Evolutionary conservation across 2,797 vertebrate species (phyloP), one percentile per base, ranked within the genome.

Genomic region (Sebastes trivittatus): DNA sequence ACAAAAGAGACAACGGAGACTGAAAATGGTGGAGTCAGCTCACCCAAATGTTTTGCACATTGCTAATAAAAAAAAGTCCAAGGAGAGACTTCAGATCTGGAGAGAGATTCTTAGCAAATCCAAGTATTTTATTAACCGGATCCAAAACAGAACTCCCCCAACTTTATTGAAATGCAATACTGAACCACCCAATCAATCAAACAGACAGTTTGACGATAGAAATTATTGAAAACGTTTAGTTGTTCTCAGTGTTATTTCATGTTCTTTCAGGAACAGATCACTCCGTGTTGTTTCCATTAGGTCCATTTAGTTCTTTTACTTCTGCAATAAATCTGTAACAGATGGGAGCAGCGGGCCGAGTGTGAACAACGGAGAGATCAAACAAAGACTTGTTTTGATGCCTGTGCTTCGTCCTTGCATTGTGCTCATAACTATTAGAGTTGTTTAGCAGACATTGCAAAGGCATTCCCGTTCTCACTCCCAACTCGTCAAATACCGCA

Each of bases 251-350:
- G 29, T 54, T 60, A 32, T 58, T 68, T 56, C 18, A 36, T 23
- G 22, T 29, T 80, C 54, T 56, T 60, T 60, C 36, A n/a, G 14
- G 25, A 52, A 8, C 4, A 76, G 20, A 58, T 54, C 36, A 11
- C 42, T 38, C 61, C 8, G 11, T 55, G 38, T 75, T 78, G 56
- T 67, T 62, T 70, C 68, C 63, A 29, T 58, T 46, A 32, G 8
- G 36, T 42, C n/a, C 34, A 11, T 58, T 63, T 65, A 10, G 23
- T 25, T 54, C 54, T 29, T 10, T 20, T 7, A 55, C 22, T 66
- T 66, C 34, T n/a, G 58, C 66, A 36, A 58, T 65, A 74, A 61
- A 81, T 88, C 13, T 63, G 5, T 22, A 70, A 69, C 82, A 85
- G 75, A 83, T 85, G 82, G n/a, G 52, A 65, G 73, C 73, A 42